Evolutionary conservation across 1,140 invertebrate species (phyloP), one percentile per base, ranked within the genome.

Genomic region (Cotesia typhae): DNA sequence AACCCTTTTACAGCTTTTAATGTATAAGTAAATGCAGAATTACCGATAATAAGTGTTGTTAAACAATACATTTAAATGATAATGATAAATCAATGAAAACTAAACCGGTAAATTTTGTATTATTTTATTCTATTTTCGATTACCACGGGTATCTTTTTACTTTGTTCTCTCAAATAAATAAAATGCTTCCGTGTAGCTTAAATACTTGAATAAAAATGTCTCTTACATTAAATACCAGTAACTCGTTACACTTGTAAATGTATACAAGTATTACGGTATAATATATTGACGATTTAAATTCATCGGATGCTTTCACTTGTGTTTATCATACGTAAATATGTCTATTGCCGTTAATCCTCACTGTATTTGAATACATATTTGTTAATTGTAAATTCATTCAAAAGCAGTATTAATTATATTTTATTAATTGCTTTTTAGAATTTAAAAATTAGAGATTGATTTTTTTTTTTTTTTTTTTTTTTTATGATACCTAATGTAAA

Each of bases 201-300:
- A 47, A 47, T 47, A 47, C 7, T 47, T 2, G 5, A 9, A 47
- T 47, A 47, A 47, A 47, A 47, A 47, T 47, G 41, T 47, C 41
- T 9, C 41, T 47, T 47, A 47, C 41, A 47, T 47, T 47, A 47
- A 47, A 47, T 47, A 47, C 5, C 41, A 10, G 41, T 47, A 47
- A 47, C 41, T 47, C 6, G 41, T 47, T 51, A 47, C 35, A 67
- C n/a, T 20, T 67, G 35, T 67, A 65, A 41, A 14, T 65, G 4
- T 41, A 65, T 47, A 12, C 28, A 4, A 37, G 63, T 47, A 47
- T 38, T 47, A 28, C 28, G 28, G 63, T 65, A 47, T 47, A 47
- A 65, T 47, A 35, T 59, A 65, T 37, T 47, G 63, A 37, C 36
- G 37, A 65, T 47, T 37, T 38, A 41, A 41, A 65, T 65, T 17